Evolutionary conservation across 2,888 invertebrate genomes (phyloP).

Genomic region (Polylopha cassiicola): DNA sequence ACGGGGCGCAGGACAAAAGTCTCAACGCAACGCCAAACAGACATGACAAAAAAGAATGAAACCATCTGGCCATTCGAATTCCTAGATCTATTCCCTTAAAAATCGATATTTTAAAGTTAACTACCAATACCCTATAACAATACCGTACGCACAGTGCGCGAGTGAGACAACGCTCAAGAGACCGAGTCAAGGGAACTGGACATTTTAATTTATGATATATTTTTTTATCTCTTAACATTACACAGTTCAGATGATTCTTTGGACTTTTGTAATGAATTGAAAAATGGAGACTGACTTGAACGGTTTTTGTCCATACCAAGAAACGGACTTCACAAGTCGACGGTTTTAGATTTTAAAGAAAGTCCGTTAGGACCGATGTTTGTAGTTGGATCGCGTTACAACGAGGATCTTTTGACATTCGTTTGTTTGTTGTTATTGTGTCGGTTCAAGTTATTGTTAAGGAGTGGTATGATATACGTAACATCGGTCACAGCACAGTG

Average conservation of each 20-base stretch:
- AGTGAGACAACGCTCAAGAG: conserved; percentile 47
- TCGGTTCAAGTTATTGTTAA: conserved; percentile 45
- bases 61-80: conserved; percentile 69
- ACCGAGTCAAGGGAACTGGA: conserved; percentile 53
- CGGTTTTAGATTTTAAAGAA: conserved; percentile 44
- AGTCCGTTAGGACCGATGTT: conserved; percentile 55
- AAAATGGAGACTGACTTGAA: conserved; percentile 62
- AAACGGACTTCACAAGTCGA: conserved; percentile 75
- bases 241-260: conserved; percentile 70
- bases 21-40: conserved; percentile 62
- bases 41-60: conserved; percentile 54
- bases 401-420: conserved; percentile 56
- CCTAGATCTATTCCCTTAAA: conserved; percentile 56
- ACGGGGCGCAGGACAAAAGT: conserved; percentile 68
- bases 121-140: conserved; percentile 65
- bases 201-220: conserved; percentile 73
- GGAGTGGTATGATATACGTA: conserved; percentile 44
- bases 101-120: conserved; percentile 69
- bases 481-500: conserved; percentile 44
- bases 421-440: conserved; percentile 60
- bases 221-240: conserved; percentile 56
- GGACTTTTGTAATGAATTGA: conserved; percentile 72
- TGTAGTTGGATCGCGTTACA: conserved; percentile 57
- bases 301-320: conserved; percentile 68
- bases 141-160: conserved; percentile 41